These are phyloP conservation scores for Hyles euphorbiae DNA, from an alignment of 1,140 invertebrate genomes.

Conservation along the genomic window DNA sequence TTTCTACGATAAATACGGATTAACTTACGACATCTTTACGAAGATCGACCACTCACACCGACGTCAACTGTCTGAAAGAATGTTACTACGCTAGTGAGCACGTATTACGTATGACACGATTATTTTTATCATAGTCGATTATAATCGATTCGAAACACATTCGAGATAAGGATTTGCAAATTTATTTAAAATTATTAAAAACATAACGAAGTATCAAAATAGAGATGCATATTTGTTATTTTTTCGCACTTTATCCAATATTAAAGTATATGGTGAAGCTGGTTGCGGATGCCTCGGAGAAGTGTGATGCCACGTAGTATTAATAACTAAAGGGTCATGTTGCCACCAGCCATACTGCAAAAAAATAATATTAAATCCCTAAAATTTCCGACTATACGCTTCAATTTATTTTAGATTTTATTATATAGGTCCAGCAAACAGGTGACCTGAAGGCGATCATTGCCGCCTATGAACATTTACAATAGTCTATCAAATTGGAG, in stretches of 20 bases:
- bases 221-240: conserved; percentile 66
- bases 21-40: conserved; percentile 10
- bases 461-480: no score
- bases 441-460: no score
- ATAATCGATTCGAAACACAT: background rate
- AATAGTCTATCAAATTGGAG: no score
- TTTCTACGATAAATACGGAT: conserved; percentile 4
- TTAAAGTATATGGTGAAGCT: conserved; percentile 46
- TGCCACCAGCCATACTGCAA: conserved; percentile 58
- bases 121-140: background rate
- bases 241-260: conserved; percentile 54
- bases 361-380: no score
- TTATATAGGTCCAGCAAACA: no score
- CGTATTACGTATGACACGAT: background rate
- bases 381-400: no score
- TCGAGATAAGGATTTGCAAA: background rate
- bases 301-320: conserved; percentile 42
- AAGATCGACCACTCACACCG: conserved; percentile 2
- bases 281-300: conserved; percentile 49
- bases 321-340: conserved; percentile 39
- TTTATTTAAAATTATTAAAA: background rate
- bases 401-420: no score
- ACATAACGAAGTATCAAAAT: conserved; percentile 30
- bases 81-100: background rate
- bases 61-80: conserved; percentile 1